Evolutionary conservation across 2,113 vertebrate species (phyloP).

Genomic region (Clarias gariepinus): DNA sequence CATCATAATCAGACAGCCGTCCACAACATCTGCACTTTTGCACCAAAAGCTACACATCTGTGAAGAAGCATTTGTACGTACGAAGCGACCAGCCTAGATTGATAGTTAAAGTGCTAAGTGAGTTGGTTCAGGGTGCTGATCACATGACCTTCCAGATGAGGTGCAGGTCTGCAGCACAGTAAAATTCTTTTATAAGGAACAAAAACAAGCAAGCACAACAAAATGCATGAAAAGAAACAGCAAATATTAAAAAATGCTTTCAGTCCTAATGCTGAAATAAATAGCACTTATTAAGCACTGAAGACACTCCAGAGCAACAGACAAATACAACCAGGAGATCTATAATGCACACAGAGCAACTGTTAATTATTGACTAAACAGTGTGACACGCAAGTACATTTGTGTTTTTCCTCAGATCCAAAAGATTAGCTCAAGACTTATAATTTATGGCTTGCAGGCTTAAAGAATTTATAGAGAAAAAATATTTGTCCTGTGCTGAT

Average conservation of each 20-base stretch:
- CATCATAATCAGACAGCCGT: not conserved
- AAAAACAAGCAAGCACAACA: not conserved
- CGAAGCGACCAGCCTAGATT: not conserved
- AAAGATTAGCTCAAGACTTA: slow-evolving; percentile 55
- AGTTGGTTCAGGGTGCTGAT: not conserved
- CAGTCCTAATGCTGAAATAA: slow-evolving; percentile 22
- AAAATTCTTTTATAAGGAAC: not conserved
- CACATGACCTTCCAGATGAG: not conserved
- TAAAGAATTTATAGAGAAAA: slow-evolving; percentile 74
- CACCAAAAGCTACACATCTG: not conserved
- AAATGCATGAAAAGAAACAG: not conserved
- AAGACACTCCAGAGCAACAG: slow-evolving; percentile 48
- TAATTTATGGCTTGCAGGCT: slow-evolving; percentile 63
- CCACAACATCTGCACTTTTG: not conserved
- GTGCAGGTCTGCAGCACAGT: not conserved
- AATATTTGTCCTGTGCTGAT: slow-evolving; percentile 74
- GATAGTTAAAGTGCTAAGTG: not conserved
- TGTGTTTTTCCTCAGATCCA: slow-evolving; percentile 61
- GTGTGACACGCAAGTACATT: slow-evolving; percentile 71
- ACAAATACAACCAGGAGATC: slow-evolving; percentile 67
- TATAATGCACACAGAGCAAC: slow-evolving; percentile 68
- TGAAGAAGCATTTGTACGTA: not conserved
- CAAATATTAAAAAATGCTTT: not conserved
- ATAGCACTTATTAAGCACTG: slow-evolving; percentile 22
- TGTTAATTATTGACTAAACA: slow-evolving; percentile 77